Evolutionary conservation across 2,797 vertebrate species (phyloP).

Genomic region (Diplodus puntazzo): DNA sequence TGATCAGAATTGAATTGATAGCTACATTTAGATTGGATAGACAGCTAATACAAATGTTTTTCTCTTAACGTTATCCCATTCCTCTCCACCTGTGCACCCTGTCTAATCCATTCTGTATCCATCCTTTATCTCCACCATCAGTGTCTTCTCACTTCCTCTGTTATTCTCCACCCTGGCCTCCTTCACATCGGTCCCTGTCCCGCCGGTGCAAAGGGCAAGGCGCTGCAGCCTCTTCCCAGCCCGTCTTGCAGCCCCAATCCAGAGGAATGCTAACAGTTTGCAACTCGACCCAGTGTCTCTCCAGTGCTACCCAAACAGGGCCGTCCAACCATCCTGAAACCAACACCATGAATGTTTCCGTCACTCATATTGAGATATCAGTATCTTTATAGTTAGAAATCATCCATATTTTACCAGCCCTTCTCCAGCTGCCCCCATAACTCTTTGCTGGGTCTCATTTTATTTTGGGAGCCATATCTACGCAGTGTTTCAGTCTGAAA

Average conservation of each 20-base stretch:
- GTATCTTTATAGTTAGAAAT: conserved; percentile 85
- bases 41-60: not conserved
- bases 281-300: conserved; percentile 76
- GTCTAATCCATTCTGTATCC: not conserved
- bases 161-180: conserved; percentile 4
- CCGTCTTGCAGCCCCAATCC: conserved; percentile 51
- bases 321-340: conserved; percentile 72
- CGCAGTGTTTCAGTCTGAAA: conserved; percentile 71
- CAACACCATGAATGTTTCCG: conserved; percentile 78
- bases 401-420: conserved; percentile 71
- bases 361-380: conserved; percentile 83
- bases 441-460: conserved; percentile 75
- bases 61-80: not conserved
- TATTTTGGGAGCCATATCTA: conserved; percentile 72
- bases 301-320: conserved; percentile 81
- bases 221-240: conserved; percentile 36
- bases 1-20: not conserved
- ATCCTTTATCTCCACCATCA: not conserved
- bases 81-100: not conserved
- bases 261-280: conserved; percentile 86
- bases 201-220: conserved; percentile 47
- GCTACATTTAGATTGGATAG: not conserved
- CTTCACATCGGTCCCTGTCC: conserved; percentile 11
- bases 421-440: conserved; percentile 81
- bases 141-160: not conserved